Evolutionary conservation across 1,140 invertebrate species (phyloP), one percentile per base, ranked within the genome.

Genomic region (Drosophila sucinea): DNA sequence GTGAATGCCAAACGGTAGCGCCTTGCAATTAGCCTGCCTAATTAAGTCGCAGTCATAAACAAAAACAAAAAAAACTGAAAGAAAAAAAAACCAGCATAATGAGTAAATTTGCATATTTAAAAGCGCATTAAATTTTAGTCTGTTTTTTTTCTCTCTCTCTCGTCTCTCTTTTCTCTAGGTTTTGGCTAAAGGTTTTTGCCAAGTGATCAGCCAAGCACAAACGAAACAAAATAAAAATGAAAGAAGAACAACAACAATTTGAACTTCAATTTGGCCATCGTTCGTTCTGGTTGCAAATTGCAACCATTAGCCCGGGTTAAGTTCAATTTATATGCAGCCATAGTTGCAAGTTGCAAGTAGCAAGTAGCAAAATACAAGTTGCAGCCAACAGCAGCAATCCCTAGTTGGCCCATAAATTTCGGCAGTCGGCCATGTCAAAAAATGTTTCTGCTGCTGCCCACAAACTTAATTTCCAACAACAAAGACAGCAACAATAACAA

Each of bases 41-140:
- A 86, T 86, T 87, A 87, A 87, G 82, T 67, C 68, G 63, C 75
- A 73, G 75, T 60, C 75, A 81, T 78, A 73, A 60, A 58, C 25
- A 4, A 58, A 17, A 58, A 11, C 6, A 6, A 58, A 58, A 33
- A 60, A 38, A 25, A 44, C 1, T 1, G 17, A 47, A 47, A 54
- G 25, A 58, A 56, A 57, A 64, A 40, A 67, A 71, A 76, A 63
- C 65, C 55, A 70, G 82, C 75, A 81, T 85, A 85, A 85, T 87
- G 79, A 87, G 71, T 60, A 72, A 82, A 85, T 85, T 87, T 87
- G 83, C 82, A 85, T 85, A 74, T 76, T 85, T 76, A 87, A 85
- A 67, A 87, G 82, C 81, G 74, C 74, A 80, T 77, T 77, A 84
- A 73, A 63, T 51, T 8, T 51, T 51, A 17, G 17, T 25, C 27